A percentile compares a stretch with the other conserved stretches of the same genome.
Evolutionary conservation across 2,113 vertebrate genomes (phyloP).

Genomic region (Serinus canaria): DNA sequence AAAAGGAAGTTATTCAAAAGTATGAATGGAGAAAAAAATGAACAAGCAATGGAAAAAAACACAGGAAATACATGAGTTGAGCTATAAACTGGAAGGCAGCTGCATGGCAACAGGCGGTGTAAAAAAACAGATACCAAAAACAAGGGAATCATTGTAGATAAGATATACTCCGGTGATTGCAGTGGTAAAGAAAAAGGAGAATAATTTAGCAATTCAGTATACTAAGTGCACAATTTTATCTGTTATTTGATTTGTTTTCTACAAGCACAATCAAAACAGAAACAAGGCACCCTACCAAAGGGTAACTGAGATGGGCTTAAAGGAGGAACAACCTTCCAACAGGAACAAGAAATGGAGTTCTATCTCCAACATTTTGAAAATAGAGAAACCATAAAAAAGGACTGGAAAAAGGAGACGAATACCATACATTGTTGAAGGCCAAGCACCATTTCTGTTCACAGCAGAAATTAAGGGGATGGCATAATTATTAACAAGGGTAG

Average conservation of each 20-base stretch:
- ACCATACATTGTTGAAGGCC: neutral
- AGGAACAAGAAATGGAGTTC: neutral
- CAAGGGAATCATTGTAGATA: neutral
- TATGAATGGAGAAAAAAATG: neutral
- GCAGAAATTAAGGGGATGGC: neutral
- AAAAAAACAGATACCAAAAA: neutral
- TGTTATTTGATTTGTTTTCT: neutral
- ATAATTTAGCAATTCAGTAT: neutral
- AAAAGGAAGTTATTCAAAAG: neutral
- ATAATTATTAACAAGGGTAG: neutral
- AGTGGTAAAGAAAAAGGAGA: neutral
- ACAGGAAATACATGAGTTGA: neutral
- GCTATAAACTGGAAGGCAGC: neutral
- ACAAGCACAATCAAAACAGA: neutral
- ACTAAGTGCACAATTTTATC: neutral
- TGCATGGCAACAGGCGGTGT: neutral
- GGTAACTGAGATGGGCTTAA: neutral
- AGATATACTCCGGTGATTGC: neutral
- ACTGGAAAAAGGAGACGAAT: neutral
- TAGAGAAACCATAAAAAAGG: neutral
- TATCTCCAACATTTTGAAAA: neutral
- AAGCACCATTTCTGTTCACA: neutral
- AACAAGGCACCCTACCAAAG: neutral
- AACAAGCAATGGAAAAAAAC: neutral
- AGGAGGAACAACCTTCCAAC: neutral